Conservation (phyloP, 2,113 vertebrate species). For the Lampris incognitus region DNA sequence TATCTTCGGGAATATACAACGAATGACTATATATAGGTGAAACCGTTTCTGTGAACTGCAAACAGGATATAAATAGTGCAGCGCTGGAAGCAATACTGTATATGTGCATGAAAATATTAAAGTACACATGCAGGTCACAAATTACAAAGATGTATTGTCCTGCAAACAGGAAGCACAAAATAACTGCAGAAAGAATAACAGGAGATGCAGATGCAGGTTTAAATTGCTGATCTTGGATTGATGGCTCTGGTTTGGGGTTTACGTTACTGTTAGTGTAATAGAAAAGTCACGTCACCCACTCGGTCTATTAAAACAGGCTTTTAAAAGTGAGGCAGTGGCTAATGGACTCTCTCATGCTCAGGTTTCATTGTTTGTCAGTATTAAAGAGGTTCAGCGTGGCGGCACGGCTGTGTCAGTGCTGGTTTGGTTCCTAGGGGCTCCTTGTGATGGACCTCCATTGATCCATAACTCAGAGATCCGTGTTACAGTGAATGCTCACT, state of each 20-base stretch:
- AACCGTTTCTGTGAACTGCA: too few relatives aligned
- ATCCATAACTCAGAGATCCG: constrained; percentile 38
- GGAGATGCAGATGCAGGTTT: too few relatives aligned
- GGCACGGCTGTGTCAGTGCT: constrained; percentile 40
- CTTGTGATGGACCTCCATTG: constrained; percentile 51
- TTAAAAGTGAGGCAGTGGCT: constrained; percentile 39
- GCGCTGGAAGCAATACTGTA: too few relatives aligned
- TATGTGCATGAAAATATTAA: too few relatives aligned
- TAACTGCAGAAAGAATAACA: too few relatives aligned
- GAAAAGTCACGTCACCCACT: neutral
- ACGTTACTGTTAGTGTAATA: neutral
- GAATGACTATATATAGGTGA: too few relatives aligned
- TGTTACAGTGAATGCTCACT: constrained; percentile 31
- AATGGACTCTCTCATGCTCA: constrained; percentile 29
- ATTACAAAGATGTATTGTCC: too few relatives aligned
- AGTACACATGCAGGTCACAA: too few relatives aligned
- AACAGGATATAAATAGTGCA: too few relatives aligned
- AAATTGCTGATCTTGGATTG: neutral
- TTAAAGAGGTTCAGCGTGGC: constrained; percentile 20
- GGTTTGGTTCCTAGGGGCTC: constrained; percentile 36
- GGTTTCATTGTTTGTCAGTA: constrained; percentile 40
- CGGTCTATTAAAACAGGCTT: constrained; percentile 24
- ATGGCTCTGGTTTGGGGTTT: neutral
- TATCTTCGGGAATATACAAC: too few relatives aligned
- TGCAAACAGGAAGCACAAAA: too few relatives aligned